Conservation (phyloP, 2,888 invertebrate species). For the Caenorhabditis virilis region DNA sequence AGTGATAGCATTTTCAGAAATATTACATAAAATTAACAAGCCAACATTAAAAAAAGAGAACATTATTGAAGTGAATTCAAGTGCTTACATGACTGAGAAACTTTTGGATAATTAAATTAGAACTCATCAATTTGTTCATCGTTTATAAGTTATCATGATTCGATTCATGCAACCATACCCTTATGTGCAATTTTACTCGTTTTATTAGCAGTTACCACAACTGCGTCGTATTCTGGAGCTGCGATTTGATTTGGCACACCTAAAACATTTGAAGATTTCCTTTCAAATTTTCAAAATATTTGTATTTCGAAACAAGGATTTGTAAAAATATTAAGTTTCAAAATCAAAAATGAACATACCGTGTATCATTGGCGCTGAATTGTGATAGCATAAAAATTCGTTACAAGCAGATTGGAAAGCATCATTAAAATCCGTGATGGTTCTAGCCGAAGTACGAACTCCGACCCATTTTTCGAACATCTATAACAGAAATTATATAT, state of each 20-base stretch:
- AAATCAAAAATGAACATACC: constrained; percentile 1
- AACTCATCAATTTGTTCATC: too few species aligned
- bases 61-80: too few species aligned
- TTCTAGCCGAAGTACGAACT: background rate
- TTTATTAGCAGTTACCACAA: constrained; percentile 1
- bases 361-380: constrained; percentile 6
- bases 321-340: constrained; percentile 4
- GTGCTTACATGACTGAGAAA: too few species aligned
- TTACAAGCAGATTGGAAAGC: constrained; percentile 31
- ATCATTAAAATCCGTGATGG: constrained; percentile 13
- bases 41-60: too few species aligned
- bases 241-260: constrained; percentile 3
- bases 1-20: too few species aligned
- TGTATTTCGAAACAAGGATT: background rate
- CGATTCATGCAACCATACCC: constrained; percentile 16
- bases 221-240: constrained; percentile 4
- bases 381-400: constrained; percentile 11
- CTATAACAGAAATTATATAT: background rate
- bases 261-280: background rate
- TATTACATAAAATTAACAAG: too few species aligned
- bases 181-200: constrained; percentile 16
- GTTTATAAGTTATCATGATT: background rate
- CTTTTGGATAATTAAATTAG: too few species aligned
- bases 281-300: background rate
- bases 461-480: constrained; percentile 22